Conservation (phyloP, 2,888 invertebrate genomes). For the Limenitis camilla region DNA sequence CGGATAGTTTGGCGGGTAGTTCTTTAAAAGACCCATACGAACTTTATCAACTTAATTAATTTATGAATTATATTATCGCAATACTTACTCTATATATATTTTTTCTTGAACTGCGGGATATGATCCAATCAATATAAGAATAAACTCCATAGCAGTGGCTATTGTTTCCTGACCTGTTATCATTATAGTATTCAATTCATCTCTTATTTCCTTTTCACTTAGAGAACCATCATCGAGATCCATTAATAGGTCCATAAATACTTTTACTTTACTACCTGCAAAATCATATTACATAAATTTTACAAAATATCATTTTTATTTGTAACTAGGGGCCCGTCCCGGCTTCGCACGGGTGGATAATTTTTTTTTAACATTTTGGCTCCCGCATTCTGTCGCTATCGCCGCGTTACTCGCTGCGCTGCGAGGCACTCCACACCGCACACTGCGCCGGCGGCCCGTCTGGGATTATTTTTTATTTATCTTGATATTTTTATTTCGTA, state of each 20-base stretch:
- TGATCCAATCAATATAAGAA: conserved; percentile 41
- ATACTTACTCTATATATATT: conserved; percentile 36
- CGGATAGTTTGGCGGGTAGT: too few species aligned
- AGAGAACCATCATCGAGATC: conserved; percentile 27
- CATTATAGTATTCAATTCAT: conserved; percentile 57
- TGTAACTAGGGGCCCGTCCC: too few species aligned
- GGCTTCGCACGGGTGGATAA: too few species aligned
- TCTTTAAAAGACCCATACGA: too few species aligned
- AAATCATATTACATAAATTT: not conserved
- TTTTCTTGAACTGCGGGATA: conserved; percentile 42
- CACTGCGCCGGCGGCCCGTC: too few species aligned
- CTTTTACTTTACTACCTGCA: conserved; percentile 17
- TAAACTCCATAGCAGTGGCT: conserved; percentile 37
- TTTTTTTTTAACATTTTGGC: too few species aligned
- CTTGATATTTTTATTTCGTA: not conserved
- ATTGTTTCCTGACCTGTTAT: conserved; percentile 59
- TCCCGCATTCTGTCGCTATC: too few species aligned
- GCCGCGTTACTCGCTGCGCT: too few species aligned
- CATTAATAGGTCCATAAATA: conserved; percentile 30
- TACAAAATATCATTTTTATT: too few species aligned
- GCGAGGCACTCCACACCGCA: too few species aligned
- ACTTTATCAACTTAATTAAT: too few species aligned
- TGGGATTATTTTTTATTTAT: too few species aligned
- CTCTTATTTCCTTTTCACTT: conserved; percentile 30
- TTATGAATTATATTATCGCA: not conserved